Conservation (phyloP, 2,797 vertebrate genomes). For the Nannoperca australis region DNA sequence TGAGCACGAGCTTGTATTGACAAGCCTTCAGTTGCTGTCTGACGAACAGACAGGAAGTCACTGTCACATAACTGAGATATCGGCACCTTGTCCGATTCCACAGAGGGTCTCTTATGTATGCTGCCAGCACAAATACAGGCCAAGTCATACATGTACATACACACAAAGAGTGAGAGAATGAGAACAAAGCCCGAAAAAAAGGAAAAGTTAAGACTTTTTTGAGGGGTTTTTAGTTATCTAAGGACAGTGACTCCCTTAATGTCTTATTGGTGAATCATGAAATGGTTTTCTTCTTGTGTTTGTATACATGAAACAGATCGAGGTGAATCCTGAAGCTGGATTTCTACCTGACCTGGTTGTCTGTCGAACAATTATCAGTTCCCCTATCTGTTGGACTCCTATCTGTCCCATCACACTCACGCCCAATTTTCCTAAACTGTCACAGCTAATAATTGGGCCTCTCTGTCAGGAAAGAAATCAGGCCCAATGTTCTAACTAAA, state of each 20-base stretch:
- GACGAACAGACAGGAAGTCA: conserved; percentile 83
- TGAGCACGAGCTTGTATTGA: conserved; percentile 81
- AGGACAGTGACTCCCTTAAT: background rate
- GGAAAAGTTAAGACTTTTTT: conserved; percentile 13
- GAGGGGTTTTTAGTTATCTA: background rate
- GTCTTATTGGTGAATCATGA: conserved; percentile 14
- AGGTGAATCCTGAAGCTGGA: conserved; percentile 37
- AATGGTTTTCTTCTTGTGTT: conserved; percentile 18
- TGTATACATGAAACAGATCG: conserved; percentile 24
- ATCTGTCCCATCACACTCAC: conserved; percentile 75
- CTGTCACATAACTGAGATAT: conserved; percentile 86
- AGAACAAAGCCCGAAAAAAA: conserved; percentile 33
- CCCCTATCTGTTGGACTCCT: conserved; percentile 64
- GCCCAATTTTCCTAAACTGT: conserved; percentile 81
- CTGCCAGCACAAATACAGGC: conserved; percentile 77
- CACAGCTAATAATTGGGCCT: conserved; percentile 81
- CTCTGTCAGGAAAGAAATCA: conserved; percentile 80
- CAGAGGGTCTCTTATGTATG: conserved; percentile 81
- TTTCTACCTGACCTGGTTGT: conserved; percentile 57
- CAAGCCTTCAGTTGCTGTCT: conserved; percentile 80
- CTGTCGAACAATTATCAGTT: conserved; percentile 71
- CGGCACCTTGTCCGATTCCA: conserved; percentile 84
- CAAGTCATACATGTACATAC: conserved; percentile 64
- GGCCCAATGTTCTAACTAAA: conserved; percentile 76
- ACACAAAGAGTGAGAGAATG: conserved; percentile 13